Evolutionary conservation across 1,140 invertebrate genomes (phyloP).

Genomic region (Hermetia illucens): DNA sequence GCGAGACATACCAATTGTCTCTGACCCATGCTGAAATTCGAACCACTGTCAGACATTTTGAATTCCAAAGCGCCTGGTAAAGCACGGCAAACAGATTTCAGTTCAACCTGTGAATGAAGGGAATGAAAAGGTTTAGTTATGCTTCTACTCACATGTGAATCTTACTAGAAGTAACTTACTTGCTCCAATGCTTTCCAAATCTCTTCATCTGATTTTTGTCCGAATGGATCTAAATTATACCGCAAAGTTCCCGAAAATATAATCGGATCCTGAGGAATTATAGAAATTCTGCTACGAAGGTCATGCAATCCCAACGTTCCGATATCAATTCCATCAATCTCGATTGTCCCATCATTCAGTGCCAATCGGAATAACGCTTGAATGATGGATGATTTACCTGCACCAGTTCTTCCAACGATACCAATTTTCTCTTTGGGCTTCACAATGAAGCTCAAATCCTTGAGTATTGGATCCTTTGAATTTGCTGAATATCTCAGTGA

Average conservation of each 20-base stretch:
- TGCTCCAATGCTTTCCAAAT: slow-evolving; percentile 62
- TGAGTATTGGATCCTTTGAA: no score
- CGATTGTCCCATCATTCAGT: slow-evolving; percentile 31
- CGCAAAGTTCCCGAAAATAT: slow-evolving; percentile 49
- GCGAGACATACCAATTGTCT: slow-evolving; percentile 41
- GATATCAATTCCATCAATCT: slow-evolving; percentile 43
- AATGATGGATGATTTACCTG: slow-evolving; percentile 52
- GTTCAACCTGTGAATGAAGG: slow-evolving; percentile 25
- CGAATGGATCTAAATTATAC: slow-evolving; percentile 56
- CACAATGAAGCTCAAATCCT: slow-evolving; percentile 37
- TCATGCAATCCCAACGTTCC: slow-evolving; percentile 39
- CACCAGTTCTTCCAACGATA: slow-evolving; percentile 51
- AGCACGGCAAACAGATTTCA: slow-evolving; percentile 36
- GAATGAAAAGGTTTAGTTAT: background rate
- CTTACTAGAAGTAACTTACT: slow-evolving; percentile 32
- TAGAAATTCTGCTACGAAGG: slow-evolving; percentile 45
- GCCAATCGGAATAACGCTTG: slow-evolving; percentile 47
- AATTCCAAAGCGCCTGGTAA: slow-evolving; percentile 41
- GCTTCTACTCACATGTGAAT: background rate
- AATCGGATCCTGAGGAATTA: slow-evolving; percentile 59
- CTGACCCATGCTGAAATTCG: slow-evolving; percentile 59
- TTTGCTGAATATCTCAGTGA: slow-evolving; percentile 38
- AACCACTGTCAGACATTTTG: slow-evolving; percentile 42
- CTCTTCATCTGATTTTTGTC: slow-evolving; percentile 38
- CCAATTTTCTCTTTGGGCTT: slow-evolving; percentile 50